Conservation (phyloP, 2,797 vertebrate species). For the Scleropages formosus region DNA sequence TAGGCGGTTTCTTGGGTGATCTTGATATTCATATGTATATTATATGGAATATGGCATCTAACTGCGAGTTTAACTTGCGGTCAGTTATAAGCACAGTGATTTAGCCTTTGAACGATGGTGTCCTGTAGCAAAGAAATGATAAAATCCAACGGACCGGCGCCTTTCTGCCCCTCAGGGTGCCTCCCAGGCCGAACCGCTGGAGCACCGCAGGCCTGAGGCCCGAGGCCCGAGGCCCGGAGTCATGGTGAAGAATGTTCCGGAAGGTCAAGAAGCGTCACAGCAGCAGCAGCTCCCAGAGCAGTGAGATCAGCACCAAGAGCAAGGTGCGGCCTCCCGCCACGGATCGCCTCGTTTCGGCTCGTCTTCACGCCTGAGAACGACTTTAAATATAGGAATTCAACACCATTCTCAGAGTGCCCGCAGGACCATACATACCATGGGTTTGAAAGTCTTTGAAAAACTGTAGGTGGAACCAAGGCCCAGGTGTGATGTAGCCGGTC, state of each 20-base stretch:
- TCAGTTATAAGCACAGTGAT: background rate
- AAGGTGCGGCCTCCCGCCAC: constrained; percentile 69
- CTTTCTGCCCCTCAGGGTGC: too few relatives aligned
- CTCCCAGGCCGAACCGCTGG: background rate
- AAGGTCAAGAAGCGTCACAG: constrained; percentile 98
- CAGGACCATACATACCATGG: too few relatives aligned
- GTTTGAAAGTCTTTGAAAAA: too few relatives aligned
- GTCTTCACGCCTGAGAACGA: background rate
- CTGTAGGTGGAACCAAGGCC: too few relatives aligned
- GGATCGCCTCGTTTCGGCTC: background rate
- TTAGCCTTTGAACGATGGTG: background rate
- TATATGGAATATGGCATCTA: background rate
- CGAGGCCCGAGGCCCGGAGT: constrained; percentile 51
- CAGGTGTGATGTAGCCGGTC: too few relatives aligned
- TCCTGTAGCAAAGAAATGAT: too few relatives aligned
- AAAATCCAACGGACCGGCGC: too few relatives aligned
- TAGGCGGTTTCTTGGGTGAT: background rate
- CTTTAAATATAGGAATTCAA: too few relatives aligned
- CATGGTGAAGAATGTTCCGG: constrained; percentile 90
- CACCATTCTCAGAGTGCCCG: too few relatives aligned
- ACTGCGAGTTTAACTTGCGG: background rate
- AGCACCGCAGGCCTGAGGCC: background rate
- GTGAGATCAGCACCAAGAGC: constrained; percentile 97
- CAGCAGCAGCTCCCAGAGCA: constrained; percentile 98
- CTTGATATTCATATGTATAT: background rate